Percentiles rank a stretch among this genome's conserved stretches.
Conservation (phyloP, 2,888 invertebrate genomes). For the Xanthia icteritia region DNA sequence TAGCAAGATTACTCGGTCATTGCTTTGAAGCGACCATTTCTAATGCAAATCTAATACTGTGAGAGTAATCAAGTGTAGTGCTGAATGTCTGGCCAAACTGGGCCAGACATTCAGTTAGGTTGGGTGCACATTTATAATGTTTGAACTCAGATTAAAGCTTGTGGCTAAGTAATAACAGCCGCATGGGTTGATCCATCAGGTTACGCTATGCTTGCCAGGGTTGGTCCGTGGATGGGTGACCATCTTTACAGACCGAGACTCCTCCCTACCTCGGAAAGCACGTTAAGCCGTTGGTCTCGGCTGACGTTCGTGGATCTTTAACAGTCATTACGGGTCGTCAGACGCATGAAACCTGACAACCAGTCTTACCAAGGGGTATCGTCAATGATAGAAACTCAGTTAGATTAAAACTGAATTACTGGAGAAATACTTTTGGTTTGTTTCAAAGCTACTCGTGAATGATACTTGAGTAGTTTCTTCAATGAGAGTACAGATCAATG, state of each 20-base stretch:
- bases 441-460: background rate
- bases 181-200: too few species aligned
- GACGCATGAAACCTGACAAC: too few species aligned
- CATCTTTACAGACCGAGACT: too few species aligned
- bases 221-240: too few species aligned
- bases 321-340: too few species aligned
- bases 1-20: constrained; percentile 55
- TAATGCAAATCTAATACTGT: constrained; percentile 68
- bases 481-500: background rate
- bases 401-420: background rate
- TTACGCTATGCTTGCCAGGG: too few species aligned
- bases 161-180: too few species aligned
- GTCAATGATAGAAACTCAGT: too few species aligned
- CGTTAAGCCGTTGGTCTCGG: too few species aligned
- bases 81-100: constrained; percentile 15
- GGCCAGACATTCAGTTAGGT: background rate
- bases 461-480: background rate
- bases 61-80: constrained; percentile 48
- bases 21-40: constrained; percentile 63
- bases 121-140: constrained; percentile 14
- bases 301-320: too few species aligned
- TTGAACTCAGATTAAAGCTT: background rate
- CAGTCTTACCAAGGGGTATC: too few species aligned
- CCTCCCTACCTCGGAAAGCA: too few species aligned
- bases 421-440: background rate